A percentile compares a stretch with the other conserved stretches of the same genome.
These are phyloP conservation scores for Panthera leo DNA, from an alignment of 2,113 vertebrate species.

Conservation along the genomic window DNA sequence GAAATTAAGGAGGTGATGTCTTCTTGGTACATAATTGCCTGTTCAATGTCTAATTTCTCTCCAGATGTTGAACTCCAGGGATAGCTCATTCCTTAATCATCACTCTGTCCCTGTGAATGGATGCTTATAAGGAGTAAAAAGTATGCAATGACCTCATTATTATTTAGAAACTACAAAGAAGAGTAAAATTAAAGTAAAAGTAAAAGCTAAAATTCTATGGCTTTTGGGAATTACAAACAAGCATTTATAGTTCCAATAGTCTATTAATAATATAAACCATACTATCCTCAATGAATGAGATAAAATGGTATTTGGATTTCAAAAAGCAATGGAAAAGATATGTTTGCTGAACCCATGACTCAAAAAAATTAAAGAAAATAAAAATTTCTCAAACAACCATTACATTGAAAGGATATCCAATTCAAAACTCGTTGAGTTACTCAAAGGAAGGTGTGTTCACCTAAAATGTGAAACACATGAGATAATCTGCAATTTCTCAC, in stretches of 20 bases:
- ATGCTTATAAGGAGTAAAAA: not conserved
- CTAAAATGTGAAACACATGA: conserved; percentile 26
- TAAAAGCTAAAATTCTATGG: conserved; percentile 6
- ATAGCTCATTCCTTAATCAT: not conserved
- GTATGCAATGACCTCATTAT: not conserved
- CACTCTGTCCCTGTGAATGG: not conserved
- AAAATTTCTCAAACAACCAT: not conserved
- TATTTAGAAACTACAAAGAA: not conserved
- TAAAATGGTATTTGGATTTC: not conserved
- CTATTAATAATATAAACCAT: conserved; percentile 43
- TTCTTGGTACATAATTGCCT: conserved; percentile 4
- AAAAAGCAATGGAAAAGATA: not conserved
- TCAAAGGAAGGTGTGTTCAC: not conserved
- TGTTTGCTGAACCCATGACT: not conserved
- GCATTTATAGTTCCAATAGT: not conserved
- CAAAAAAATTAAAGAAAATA: conserved; percentile 34
- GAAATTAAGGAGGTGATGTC: not conserved
- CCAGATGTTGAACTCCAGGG: not conserved
- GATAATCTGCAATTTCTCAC: conserved; percentile 31
- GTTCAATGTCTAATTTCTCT: not conserved
- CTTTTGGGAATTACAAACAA: conserved; percentile 45
- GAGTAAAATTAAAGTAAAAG: not conserved
- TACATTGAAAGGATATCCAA: not conserved
- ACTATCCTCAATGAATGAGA: conserved; percentile 11
- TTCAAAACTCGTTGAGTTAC: conserved; percentile 14